Percentiles rank a stretch among this genome's conserved stretches.
These are phyloP conservation scores for Mastomys coucha DNA, from an alignment of 2,113 vertebrate species.

Conservation along the genomic window DNA sequence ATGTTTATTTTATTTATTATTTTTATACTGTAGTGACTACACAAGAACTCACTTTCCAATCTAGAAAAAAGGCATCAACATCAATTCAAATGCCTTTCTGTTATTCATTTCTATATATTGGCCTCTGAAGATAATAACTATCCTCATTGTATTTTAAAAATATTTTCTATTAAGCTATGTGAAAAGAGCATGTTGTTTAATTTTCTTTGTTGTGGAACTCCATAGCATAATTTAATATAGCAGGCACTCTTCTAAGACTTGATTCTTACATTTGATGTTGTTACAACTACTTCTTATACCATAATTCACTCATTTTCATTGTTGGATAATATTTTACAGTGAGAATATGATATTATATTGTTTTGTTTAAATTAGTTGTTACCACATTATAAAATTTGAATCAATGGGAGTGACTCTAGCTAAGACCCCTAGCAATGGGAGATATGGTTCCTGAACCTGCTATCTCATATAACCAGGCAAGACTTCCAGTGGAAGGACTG, in stretches of 20 bases:
- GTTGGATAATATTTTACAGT: not conserved
- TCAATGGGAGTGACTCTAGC: not conserved
- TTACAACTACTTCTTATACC: not conserved
- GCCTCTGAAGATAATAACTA: not conserved
- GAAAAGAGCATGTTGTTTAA: not conserved
- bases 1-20: not conserved
- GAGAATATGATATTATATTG: not conserved
- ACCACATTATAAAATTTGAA: not conserved
- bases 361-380: conserved; percentile 7
- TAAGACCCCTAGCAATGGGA: not conserved
- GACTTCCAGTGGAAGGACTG: not conserved
- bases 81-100: not conserved
- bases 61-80: conserved; percentile 16
- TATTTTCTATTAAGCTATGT: not conserved
- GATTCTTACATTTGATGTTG: conserved; percentile 1
- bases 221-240: not conserved
- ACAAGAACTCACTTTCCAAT: not conserved
- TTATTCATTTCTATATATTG: not conserved
- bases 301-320: conserved; percentile 26
- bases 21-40: not conserved
- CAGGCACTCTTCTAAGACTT: not conserved
- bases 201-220: conserved; percentile 15
- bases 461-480: not conserved
- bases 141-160: not conserved
- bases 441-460: not conserved